Percentiles rank a stretch among this genome's conserved stretches.
These are phyloP conservation scores for Troides oblongomaculatus DNA, from an alignment of 2,888 invertebrate species.

Conservation along the genomic window DNA sequence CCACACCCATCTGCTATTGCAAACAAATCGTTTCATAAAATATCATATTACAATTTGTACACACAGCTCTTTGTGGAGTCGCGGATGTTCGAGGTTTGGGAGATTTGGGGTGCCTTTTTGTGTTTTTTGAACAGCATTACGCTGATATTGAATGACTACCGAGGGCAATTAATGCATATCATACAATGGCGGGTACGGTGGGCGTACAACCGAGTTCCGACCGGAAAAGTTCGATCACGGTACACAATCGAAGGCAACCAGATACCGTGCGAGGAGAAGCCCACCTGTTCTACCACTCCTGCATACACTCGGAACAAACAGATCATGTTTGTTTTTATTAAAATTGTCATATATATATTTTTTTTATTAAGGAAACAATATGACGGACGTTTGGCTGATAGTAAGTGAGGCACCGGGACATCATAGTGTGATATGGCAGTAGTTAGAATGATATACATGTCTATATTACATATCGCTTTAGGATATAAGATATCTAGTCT, in stretches of 20 bases:
- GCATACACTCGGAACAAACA: slow-evolving; percentile 10
- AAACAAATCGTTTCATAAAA: slow-evolving; percentile 70
- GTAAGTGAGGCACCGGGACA: no score
- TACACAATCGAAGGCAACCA: slow-evolving; percentile 62
- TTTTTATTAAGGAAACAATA: not conserved
- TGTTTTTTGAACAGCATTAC: slow-evolving; percentile 58
- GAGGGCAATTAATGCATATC: slow-evolving; percentile 72
- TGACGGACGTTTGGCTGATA: no score
- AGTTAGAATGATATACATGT: no score
- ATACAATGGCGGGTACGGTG: slow-evolving; percentile 56
- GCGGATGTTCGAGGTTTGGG: slow-evolving; percentile 65
- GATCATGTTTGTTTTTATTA: not conserved
- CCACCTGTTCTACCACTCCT: slow-evolving; percentile 58
- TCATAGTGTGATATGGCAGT: no score
- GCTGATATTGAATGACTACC: slow-evolving; percentile 72
- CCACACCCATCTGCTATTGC: slow-evolving; percentile 70
- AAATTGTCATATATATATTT: not conserved
- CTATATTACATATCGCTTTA: no score
- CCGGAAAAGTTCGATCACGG: slow-evolving; percentile 72
- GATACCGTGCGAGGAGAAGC: slow-evolving; percentile 56
- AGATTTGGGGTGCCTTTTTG: slow-evolving; percentile 60
- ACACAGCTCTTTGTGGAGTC: slow-evolving; percentile 44
- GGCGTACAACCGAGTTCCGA: slow-evolving; percentile 73
- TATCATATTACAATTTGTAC: slow-evolving; percentile 68
- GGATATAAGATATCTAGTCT: no score